Evolutionary conservation across 2,888 invertebrate genomes (phyloP).

Genomic region (Cynaeus angustus): DNA sequence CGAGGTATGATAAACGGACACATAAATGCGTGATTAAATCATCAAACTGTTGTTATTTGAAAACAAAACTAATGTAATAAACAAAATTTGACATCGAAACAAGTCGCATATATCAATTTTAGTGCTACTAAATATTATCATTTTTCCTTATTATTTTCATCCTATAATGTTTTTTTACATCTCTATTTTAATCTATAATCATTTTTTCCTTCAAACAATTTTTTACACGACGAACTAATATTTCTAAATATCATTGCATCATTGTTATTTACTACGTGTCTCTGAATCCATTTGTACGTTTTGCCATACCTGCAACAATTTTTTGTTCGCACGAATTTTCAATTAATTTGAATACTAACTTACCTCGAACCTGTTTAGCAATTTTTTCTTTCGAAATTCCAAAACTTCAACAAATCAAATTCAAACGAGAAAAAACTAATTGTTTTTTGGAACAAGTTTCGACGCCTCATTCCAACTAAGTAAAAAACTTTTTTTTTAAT

Average conservation of each 20-base stretch:
- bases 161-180: no score
- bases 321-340: constrained; percentile 5
- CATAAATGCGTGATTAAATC: no score
- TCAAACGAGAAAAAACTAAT: constrained; percentile 1
- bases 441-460: constrained; percentile 17
- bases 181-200: no score
- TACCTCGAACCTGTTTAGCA: constrained; percentile 27
- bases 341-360: constrained; percentile 29
- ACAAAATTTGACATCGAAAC: no score
- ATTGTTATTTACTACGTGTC: not conserved
- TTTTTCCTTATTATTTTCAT: no score
- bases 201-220: no score
- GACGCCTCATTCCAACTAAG: not conserved
- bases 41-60: no score
- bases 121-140: no score
- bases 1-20: no score
- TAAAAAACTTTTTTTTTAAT: not conserved
- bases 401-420: not conserved
- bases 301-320: not conserved
- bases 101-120: no score
- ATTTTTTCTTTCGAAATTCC: constrained; percentile 27
- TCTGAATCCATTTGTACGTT: not conserved
- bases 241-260: not conserved
- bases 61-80: no score
- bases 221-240: no score